Evolutionary conservation across 2,797 vertebrate genomes (phyloP), one percentile per base, ranked within the genome.

Genomic region (Danionella dracula): DNA sequence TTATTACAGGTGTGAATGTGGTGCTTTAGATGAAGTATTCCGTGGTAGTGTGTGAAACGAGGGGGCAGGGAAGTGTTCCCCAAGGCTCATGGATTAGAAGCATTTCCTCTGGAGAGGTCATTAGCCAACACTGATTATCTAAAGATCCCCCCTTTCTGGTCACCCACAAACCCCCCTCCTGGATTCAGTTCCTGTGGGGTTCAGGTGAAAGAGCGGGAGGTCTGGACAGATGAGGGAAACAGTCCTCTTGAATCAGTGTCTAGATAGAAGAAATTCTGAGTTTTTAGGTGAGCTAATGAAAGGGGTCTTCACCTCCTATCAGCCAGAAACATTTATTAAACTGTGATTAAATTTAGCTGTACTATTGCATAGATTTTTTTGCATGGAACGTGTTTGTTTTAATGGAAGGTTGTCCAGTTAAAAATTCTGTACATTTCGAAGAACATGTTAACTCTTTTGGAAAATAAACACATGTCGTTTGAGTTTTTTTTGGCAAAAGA

Each of bases 51-150:
- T 61, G 41, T 40, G 61, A 56, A 50, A 51, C 32, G 19, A 19
- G 29, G 48, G 59, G 61, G 45, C 23, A 49, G 45, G 34, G 38
- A 27, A 50, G 16, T 40, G 55, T 32, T 44, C 44, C 64, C 59
- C 19, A 34, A 27, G 72, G 71, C 69, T 48, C 66, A 40, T 56
- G 79, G 85, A 86, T 88, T 86, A 87, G 61, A 77, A 66, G 66
- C 53, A 56, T 64, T 79, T 72, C 85, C 87, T 87, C 86, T 86
- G 75, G 86, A 82, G 87, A 81, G 79, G 80, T 88, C 85, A 87
- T 88, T 89, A 89, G 77, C 72, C 74, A 67, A 70, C 73, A 80
- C 54, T 80, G 83, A 86, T 85, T 81, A 80, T 81, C 80, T 75
- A 66, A 76, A 72, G 78, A 74, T 71, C 70, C 58, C 50, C 69